Evolutionary conservation across 2,888 invertebrate species (phyloP).

Genomic region (Stegana nigrithorax): DNA sequence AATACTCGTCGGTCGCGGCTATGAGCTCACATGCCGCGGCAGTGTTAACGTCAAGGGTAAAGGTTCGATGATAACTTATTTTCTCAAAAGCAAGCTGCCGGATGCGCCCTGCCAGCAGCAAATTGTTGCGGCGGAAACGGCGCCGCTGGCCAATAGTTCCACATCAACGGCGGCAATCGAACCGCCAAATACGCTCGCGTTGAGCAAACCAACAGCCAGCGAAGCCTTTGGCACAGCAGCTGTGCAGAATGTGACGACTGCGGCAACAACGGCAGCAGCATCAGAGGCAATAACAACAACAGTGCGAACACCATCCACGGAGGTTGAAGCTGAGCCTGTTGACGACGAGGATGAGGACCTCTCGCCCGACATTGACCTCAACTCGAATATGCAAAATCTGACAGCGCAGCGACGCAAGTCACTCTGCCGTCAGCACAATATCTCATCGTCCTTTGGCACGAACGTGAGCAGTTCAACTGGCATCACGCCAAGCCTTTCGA

Average conservation of each 20-base stretch:
- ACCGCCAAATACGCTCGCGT: conserved; percentile 25
- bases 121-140: conserved; percentile 1
- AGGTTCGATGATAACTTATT: conserved; percentile 93
- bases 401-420: conserved; percentile 68
- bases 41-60: conserved; percentile 93
- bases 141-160: neutral
- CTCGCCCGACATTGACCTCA: conserved; percentile 63
- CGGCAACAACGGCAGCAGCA: conserved; percentile 2
- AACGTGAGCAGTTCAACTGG: conserved; percentile 59
- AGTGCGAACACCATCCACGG: conserved; percentile 10
- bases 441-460: conserved; percentile 67
- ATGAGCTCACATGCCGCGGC: conserved; percentile 86
- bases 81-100: conserved; percentile 68
- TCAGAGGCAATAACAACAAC: neutral
- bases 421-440: conserved; percentile 67
- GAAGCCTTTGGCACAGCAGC: neutral
- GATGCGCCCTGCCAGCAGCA: too few relatives aligned
- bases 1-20: conserved; percentile 82
- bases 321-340: conserved; percentile 32
- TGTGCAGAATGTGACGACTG: conserved; percentile 4
- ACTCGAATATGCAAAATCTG: conserved; percentile 62
- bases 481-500: conserved; percentile 64
- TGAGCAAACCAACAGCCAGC: conserved; percentile 3
- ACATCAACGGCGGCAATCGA: neutral
- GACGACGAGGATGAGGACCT: conserved; percentile 55